A percentile compares a stretch with the other conserved stretches of the same genome.
Conservation (phyloP, 1,140 invertebrate species). For the Neodiprion virginianus region DNA sequence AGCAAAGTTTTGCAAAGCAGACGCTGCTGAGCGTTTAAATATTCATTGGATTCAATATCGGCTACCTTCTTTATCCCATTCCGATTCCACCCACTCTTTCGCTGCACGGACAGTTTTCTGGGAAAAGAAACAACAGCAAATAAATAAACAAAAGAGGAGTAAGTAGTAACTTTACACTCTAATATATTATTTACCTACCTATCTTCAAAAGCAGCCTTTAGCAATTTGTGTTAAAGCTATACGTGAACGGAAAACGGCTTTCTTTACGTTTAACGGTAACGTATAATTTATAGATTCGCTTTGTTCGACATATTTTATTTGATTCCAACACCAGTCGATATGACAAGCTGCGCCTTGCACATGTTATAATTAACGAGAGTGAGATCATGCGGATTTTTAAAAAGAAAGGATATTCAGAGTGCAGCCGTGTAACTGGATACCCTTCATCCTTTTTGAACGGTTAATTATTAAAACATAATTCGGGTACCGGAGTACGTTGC, state of each 20-base stretch:
- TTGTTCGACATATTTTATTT: no score
- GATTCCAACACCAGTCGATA: no score
- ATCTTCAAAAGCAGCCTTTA: not conserved
- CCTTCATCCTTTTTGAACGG: not conserved
- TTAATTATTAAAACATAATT: not conserved
- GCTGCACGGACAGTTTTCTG: not conserved
- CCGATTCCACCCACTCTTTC: not conserved
- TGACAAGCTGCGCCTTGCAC: no score
- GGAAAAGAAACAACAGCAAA: not conserved
- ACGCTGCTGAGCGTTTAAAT: conserved; percentile 31
- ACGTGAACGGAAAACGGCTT: no score
- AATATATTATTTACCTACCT: not conserved
- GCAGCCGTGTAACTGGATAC: not conserved
- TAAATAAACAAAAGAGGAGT: no score
- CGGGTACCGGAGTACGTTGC: not conserved
- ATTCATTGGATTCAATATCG: conserved; percentile 41
- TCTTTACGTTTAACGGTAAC: no score
- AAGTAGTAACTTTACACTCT: not conserved
- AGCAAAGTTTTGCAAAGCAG: conserved; percentile 24
- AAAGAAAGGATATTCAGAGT: not conserved
- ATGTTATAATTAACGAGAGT: no score
- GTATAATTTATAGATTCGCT: no score
- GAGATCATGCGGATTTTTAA: not conserved
- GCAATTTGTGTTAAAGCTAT: no score
- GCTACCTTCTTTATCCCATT: conserved; percentile 20